Evolutionary conservation across 1,140 invertebrate genomes (phyloP), one percentile per base, ranked within the genome.

Genomic region (Oscheius sp.): DNA sequence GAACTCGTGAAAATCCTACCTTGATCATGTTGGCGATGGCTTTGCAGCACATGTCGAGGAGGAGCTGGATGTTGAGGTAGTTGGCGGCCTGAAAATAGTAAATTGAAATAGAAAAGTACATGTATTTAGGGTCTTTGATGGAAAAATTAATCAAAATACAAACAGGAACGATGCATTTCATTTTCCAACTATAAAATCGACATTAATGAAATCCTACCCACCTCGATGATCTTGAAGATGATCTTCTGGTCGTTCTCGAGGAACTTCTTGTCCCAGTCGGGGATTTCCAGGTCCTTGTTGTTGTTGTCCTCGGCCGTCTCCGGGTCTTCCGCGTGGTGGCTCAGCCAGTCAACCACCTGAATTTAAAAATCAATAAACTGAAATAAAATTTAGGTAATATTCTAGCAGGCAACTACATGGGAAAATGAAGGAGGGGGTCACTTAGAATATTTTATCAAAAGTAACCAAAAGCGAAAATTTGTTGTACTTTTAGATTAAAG

Each of bases 1-100:
- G n/a, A 66, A 68, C 18, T 66, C 55, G 59, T 62, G 52, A 20
- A 68, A 68, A n/a, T n/a, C 52, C 18, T 18, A 67, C 66, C 55
- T 18, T 59, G 55, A 59, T 59, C 55, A 59, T 59, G 55, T 59
- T 59, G 55, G 55, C 55, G 55, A 59, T 26, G 23, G 55, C 28
- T 26, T 59, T 59, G 55, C 55, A 59, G 55, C 55, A n/a, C 15
- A 26, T 26, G 15, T 59, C 13, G 15, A 59, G 13, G n/a, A 59
- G 55, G 23, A 15, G 15, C 55, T 59, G 15, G 15, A 59, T 59
- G 15, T n/a, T 15, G n/a, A 59, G 55, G 55, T 59, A 59, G 55
- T 59, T 59, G 55, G 55, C 55, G 55, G 55, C 55, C 42, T 45
- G 42, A 23, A 45, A 45, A 45, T 23, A 45, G 23, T 45, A 45